Conservation (phyloP, 2,113 vertebrate species). For the Protobothrops flavoviridis region DNA sequence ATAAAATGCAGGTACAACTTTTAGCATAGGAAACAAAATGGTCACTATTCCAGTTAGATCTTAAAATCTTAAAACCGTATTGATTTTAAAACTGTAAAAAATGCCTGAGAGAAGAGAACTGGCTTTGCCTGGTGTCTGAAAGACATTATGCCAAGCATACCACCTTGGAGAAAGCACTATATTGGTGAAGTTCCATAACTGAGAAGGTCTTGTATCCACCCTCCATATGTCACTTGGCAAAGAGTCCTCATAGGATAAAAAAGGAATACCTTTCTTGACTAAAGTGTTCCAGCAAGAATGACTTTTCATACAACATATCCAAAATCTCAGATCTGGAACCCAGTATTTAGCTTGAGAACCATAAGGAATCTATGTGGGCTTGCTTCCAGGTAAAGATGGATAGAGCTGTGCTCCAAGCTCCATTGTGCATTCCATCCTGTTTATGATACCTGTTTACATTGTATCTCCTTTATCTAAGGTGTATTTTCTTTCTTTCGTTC, state of each 20-base stretch:
- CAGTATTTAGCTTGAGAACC: not conserved
- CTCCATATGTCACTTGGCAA: not conserved
- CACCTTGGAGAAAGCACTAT: not conserved
- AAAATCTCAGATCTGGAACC: not conserved
- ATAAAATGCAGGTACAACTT: not conserved
- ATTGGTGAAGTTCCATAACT: not conserved
- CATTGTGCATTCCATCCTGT: not conserved
- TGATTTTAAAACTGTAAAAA: not conserved
- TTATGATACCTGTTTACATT: not conserved
- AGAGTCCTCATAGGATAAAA: not conserved
- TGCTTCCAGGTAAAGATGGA: not conserved
- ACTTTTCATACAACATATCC: not conserved
- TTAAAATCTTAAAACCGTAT: not conserved
- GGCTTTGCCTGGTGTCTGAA: not conserved
- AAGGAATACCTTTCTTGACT: not conserved
- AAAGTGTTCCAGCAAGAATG: not conserved
- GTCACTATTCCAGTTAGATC: not conserved
- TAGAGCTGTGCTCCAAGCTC: not conserved
- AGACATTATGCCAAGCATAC: not conserved
- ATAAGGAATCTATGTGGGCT: not conserved
- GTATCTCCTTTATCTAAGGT: not conserved
- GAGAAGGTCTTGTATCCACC: not conserved
- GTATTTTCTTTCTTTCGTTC: conserved; percentile 31
- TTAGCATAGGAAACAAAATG: not conserved
- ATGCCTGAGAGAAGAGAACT: not conserved